Evolutionary conservation across 2,113 vertebrate genomes (phyloP).

Genomic region (Paedocypris sp.): DNA sequence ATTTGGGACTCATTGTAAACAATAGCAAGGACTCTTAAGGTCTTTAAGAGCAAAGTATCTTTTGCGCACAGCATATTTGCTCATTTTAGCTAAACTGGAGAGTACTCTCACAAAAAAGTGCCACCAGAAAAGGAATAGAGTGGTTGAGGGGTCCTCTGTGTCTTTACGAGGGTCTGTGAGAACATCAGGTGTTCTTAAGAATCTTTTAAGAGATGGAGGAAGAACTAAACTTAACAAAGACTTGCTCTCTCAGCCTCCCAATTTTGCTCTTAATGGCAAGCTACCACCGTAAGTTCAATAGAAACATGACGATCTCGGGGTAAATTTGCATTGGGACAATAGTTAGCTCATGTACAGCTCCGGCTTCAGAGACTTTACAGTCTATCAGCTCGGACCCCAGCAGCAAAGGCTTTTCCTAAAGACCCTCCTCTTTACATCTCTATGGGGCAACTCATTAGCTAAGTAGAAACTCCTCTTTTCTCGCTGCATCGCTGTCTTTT

Average conservation of each 20-base stretch:
- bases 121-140: slow-evolving; percentile 23
- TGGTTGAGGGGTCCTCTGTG: slow-evolving; percentile 38
- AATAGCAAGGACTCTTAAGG: no score
- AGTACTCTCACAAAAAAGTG: slow-evolving; percentile 27
- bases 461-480: slow-evolving; percentile 77
- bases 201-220: slow-evolving; percentile 54
- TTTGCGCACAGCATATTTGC: slow-evolving; percentile 7
- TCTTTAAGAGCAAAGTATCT: slow-evolving; percentile 36
- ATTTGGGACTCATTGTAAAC: no score
- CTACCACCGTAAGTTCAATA: slow-evolving; percentile 45
- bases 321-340: slow-evolving; percentile 61
- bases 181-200: slow-evolving; percentile 41
- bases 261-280: slow-evolving; percentile 57
- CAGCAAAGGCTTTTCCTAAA: slow-evolving; percentile 57
- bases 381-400: slow-evolving; percentile 47
- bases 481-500: slow-evolving; percentile 66
- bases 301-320: slow-evolving; percentile 46
- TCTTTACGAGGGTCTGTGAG: slow-evolving; percentile 42
- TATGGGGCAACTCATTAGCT: slow-evolving; percentile 78
- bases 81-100: slow-evolving; percentile 25
- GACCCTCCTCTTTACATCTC: slow-evolving; percentile 66
- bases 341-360: slow-evolving; percentile 42
- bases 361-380: slow-evolving; percentile 56
- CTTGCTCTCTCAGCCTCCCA: slow-evolving; percentile 53
- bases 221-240: slow-evolving; percentile 52